These are phyloP conservation scores for Cheilosia impressa DNA, from an alignment of 2,888 invertebrate genomes.

Conservation along the genomic window DNA sequence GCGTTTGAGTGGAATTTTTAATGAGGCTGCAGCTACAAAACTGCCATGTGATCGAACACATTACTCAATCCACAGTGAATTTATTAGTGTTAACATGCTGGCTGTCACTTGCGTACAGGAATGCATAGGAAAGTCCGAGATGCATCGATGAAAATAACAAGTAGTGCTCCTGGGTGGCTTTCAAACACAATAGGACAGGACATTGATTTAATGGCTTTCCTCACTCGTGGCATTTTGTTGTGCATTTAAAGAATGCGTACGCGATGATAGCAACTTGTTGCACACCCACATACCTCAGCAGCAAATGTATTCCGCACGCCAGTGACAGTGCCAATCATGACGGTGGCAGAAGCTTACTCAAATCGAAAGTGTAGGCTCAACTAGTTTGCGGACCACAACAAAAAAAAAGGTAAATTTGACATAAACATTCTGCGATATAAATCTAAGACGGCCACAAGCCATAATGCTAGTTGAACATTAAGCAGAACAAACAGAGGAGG, in stretches of 20 bases:
- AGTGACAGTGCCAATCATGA: constrained; percentile 8
- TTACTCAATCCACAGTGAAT: constrained; percentile 69
- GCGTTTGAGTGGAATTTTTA: constrained; percentile 69
- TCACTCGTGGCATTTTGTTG: constrained; percentile 55
- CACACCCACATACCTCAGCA: background rate
- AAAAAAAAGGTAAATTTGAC: constrained; percentile 58
- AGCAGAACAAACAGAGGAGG: constrained; percentile 13
- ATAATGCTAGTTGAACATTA: constrained; percentile 36
- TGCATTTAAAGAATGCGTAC: constrained; percentile 52
- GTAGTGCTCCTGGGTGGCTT: constrained; percentile 68
- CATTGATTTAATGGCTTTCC: constrained; percentile 72
- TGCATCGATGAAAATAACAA: constrained; percentile 38
- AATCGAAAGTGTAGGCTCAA: constrained; percentile 43
- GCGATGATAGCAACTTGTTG: constrained; percentile 29
- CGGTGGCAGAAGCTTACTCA: constrained; percentile 3
- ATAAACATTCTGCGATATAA: constrained; percentile 67
- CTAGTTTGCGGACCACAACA: constrained; percentile 34
- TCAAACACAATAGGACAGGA: constrained; percentile 66
- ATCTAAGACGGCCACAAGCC: constrained; percentile 61
- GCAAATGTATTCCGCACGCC: background rate
- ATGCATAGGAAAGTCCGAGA: constrained; percentile 61
- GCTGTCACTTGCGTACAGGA: constrained; percentile 65
- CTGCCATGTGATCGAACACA: constrained; percentile 69
- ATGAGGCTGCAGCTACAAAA: constrained; percentile 63
- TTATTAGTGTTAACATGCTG: constrained; percentile 71